phyloP scores from a whole-genome alignment of 2,888 invertebrate species.

The Callyntrura sp. region DNA sequence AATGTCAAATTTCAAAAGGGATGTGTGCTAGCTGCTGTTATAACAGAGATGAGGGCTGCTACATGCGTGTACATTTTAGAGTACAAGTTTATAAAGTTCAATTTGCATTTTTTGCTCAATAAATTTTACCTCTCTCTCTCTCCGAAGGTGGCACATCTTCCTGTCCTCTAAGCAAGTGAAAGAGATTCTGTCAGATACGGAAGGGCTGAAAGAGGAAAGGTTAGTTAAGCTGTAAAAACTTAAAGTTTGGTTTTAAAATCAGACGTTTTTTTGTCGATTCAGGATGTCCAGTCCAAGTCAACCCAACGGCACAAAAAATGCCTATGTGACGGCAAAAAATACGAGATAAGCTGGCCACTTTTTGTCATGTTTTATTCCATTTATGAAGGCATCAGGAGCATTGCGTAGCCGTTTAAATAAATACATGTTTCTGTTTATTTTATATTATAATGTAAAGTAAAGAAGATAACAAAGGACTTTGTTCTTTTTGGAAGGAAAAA shows the following conservation, averaged over 20 bases:
- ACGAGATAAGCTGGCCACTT: conserved; percentile 58
- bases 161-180: not conserved
- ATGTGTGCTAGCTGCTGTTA: not conserved
- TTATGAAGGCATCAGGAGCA: not conserved
- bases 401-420: not conserved
- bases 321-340: conserved; percentile 41
- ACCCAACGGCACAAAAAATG: conserved; percentile 24
- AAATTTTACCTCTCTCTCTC: conserved; percentile 57
- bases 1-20: conserved; percentile 32
- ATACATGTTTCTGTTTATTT: not conserved
- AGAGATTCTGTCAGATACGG: conserved; percentile 4
- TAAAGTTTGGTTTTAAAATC: conserved; percentile 23
- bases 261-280: conserved; percentile 40
- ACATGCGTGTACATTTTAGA: not conserved
- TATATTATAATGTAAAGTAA: conserved; percentile 10
- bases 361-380: conserved; percentile 32
- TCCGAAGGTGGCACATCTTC: conserved; percentile 51
- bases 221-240: conserved; percentile 72
- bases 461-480: conserved; percentile 47
- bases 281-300: conserved; percentile 15
- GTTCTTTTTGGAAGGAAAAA: conserved; percentile 33
- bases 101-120: conserved; percentile 68
- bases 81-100: conserved; percentile 16
- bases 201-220: conserved; percentile 50
- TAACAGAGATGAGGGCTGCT: not conserved